A percentile compares a stretch with the other conserved stretches of the same genome.
phyloP scores from a whole-genome alignment of 2,888 invertebrate species.

The Nemoura dubitans region DNA sequence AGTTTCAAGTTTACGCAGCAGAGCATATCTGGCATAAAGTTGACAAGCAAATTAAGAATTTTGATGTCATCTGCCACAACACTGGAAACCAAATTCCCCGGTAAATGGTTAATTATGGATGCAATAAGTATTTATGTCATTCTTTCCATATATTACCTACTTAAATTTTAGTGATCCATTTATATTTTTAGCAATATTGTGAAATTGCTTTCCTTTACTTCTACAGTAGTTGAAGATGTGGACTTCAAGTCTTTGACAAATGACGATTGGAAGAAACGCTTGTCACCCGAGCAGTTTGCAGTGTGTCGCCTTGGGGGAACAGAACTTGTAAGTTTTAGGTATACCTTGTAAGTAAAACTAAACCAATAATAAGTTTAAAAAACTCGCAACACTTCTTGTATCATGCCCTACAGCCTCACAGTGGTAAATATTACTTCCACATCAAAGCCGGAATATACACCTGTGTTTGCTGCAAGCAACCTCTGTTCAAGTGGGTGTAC shows the following conservation, averaged over 20 bases:
- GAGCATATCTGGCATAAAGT: background rate
- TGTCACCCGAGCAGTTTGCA: conserved; percentile 22
- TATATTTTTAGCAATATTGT: background rate
- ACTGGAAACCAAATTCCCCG: background rate
- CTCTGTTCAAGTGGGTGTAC: background rate
- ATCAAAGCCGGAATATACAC: background rate
- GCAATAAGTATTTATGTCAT: no score
- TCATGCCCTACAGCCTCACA: background rate
- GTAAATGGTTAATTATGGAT: no score
- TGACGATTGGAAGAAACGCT: background rate
- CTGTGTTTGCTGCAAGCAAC: background rate
- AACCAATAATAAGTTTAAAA: no score
- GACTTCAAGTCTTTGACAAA: background rate
- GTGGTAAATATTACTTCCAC: background rate
- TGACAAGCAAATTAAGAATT: background rate
- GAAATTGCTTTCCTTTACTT: no score
- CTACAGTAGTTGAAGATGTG: background rate
- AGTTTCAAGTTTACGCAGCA: background rate
- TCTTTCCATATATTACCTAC: background rate
- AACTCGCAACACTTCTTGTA: no score
- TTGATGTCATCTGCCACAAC: background rate
- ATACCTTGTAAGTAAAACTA: background rate
- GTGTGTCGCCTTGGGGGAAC: conserved; percentile 17
- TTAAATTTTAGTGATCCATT: background rate
- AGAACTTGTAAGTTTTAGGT: background rate